Base-by-base conservation (phyloP, 2,888 invertebrate genomes). In the Hydroisotoma schaefferi region DNA sequence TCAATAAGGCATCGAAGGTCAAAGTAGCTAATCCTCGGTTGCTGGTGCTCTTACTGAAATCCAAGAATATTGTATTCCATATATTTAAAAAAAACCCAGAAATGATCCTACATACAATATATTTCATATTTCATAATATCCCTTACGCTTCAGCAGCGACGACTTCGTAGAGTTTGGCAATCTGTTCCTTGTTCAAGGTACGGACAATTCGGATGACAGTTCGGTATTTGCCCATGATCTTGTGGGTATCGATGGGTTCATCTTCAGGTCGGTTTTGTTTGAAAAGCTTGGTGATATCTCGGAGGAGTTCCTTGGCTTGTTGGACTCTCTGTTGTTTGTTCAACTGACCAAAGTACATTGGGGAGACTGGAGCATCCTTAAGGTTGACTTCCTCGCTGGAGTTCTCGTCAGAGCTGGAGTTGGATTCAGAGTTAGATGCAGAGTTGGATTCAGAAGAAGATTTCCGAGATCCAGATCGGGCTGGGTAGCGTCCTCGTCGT, bases 161-260 rank as follows among this genome's bases (percentile, higher is more conserved):
- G 6, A 23, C 28, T 20, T 2, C 23, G 37, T 52, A 52, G 20
- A 52, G 20, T 12, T 29, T 33, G 20, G 6, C 23, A 6, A 52
- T 20, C 5, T 6, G 12, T 3, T 29, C 23, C 23, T 33, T 20
- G 33, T 33, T 12, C 20, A 52, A 22, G 23, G 37, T 33, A 37
- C 52, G 52, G 23, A 52, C 23, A 8, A 52, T 22, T 5, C 52
- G 52, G 29, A 52, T 37, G 33, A 52, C 23, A n/a, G 52, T 52
- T 23, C 52, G 23, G 33, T 37, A 33, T n/a, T 52, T 52, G 15
- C 37, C 37, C 52, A 52, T 52, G 10, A 52, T 23, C 20, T 52
- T 18, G 37, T 33, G 52, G 20, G 33, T 33, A 6, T 52, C 22
- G 12, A 52, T 22, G 4, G 52, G 33, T 2, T 15, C 37, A 18